Base-by-base conservation (phyloP, 2,797 vertebrate species). In the Varecia variegata region DNA sequence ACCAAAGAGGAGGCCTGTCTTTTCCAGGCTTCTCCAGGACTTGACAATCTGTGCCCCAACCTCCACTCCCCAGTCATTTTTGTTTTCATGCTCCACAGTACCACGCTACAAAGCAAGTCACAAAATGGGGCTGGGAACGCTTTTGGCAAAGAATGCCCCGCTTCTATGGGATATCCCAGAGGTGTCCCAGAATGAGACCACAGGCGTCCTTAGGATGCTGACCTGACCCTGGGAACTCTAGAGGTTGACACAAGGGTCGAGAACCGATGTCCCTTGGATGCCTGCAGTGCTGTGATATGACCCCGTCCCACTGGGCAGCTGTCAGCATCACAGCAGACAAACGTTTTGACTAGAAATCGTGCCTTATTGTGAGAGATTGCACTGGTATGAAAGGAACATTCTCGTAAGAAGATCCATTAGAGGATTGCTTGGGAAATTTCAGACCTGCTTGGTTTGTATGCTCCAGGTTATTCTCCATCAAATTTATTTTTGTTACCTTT, bases 181-280 rank as follows among this genome's bases (percentile, higher is more conserved):
- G 77, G 86, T 96, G 92, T 73, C 95, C 94, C 86, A 76, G 91
- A 97, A 94, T 95, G 96, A 97, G 97, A 94, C 93, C 93, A 91
- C 80, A 97, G 97, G 95, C 91, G 5, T 97, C 95, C 86, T 83
- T 68, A 83, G 97, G 97, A 92, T 92, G 96, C 91, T 96, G 96
- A 96, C 96, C 96, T 47, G 97, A 97, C 97, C 97, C 97, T 98
- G 97, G 96, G 97, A 98, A 97, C 96, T 93, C 67, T 35, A 58
- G 67, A 82, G 96, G 96, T 97, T 97, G 97, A 97, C 97, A 97
- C 88, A 81, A 96, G 94, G 97, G 97, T 97, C 93, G 93, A 89
- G 96, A 97, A 96, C 87, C 38, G 5, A 96, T 97, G 97, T 97
- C 97, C 94, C 83, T 54, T 73, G 71, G 95, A 82, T 96, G 97